Conservation (phyloP, 1,140 invertebrate genomes). For the Vanessa tameamea region DNA sequence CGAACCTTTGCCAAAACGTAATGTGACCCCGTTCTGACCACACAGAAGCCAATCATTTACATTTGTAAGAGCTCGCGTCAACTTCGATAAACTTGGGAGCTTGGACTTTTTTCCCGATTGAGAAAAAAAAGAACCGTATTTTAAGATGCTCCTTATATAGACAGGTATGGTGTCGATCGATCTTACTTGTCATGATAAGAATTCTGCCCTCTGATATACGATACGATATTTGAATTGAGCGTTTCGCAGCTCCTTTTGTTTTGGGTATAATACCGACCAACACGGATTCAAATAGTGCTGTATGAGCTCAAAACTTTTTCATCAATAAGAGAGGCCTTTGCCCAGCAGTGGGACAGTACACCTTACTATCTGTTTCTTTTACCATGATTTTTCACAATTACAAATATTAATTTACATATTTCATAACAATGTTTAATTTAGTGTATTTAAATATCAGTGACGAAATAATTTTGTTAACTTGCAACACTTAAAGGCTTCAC, state of each 20-base stretch:
- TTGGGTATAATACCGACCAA: too few relatives aligned
- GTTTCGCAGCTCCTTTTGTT: background rate
- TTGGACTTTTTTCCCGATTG: background rate
- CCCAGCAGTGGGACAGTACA: too few relatives aligned
- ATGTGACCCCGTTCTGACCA: background rate
- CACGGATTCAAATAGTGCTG: too few relatives aligned
- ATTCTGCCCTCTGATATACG: background rate
- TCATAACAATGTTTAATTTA: too few relatives aligned
- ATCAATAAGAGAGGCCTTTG: too few relatives aligned
- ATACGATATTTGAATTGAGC: background rate
- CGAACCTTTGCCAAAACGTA: background rate
- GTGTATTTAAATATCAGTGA: too few relatives aligned
- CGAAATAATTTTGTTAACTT: too few relatives aligned
- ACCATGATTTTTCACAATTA: too few relatives aligned
- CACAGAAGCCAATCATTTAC: constrained; percentile 10
- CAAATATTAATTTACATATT: too few relatives aligned
- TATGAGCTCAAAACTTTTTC: too few relatives aligned
- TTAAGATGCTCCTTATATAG: constrained; percentile 2
- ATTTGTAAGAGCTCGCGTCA: constrained; percentile 11
- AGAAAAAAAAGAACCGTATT: constrained; percentile 4
- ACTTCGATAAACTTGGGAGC: background rate
- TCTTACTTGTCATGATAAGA: constrained; percentile 5
- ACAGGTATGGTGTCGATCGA: background rate
- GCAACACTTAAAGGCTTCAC: too few relatives aligned
- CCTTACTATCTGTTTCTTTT: too few relatives aligned